Conservation (phyloP, 2,113 vertebrate species). For the Spheniscus mendiculus region DNA sequence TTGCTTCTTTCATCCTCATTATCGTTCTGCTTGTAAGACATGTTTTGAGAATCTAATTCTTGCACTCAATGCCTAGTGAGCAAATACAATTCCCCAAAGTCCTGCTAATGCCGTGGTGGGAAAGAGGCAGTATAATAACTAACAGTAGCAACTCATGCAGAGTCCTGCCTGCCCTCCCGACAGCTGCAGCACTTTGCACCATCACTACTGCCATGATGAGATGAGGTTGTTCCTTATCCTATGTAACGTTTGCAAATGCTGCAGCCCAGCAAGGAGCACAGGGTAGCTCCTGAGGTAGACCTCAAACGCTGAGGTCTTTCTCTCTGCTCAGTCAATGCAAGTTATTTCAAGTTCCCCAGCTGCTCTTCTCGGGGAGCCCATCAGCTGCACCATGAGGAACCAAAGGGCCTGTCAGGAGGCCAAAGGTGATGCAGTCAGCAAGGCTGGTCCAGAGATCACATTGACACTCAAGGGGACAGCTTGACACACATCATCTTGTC, state of each 20-base stretch:
- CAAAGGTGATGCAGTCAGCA: background rate
- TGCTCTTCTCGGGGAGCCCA: background rate
- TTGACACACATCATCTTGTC: background rate
- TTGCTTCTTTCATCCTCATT: background rate
- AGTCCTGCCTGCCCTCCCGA: background rate
- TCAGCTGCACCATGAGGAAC: background rate
- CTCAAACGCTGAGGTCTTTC: background rate
- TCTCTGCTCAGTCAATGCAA: background rate
- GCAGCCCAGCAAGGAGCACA: background rate
- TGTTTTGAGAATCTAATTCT: background rate
- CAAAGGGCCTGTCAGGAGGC: background rate
- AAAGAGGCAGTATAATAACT: background rate
- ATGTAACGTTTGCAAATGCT: background rate
- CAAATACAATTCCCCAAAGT: background rate
- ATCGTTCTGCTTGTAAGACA: background rate
- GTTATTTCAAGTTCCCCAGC: background rate
- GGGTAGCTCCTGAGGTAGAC: no score
- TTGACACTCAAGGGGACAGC: background rate
- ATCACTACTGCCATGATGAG: background rate
- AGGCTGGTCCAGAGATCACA: background rate
- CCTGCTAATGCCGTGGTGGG: background rate
- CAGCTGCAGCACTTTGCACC: background rate
- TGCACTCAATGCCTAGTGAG: background rate
- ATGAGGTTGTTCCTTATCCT: background rate
- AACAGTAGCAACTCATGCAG: background rate